Evolutionary conservation across 92 coral and sea anemone genomes (phyloP), one percentile per base, ranked within the genome.

Genomic region (Galaxea fascicularis): DNA sequence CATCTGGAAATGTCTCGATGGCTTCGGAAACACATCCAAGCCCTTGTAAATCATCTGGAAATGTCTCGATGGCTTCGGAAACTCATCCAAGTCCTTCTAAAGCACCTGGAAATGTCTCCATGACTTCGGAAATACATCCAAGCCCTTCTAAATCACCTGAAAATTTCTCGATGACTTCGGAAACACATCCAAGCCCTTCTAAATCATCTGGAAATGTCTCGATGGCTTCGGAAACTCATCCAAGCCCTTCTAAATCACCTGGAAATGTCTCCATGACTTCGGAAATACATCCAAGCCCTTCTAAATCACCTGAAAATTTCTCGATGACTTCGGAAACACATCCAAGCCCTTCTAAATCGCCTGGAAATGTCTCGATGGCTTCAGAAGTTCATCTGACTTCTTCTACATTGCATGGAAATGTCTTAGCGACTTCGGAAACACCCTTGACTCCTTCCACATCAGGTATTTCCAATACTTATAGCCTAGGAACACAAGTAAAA

Each of bases 21-120:
- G n/a, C n/a, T n/a, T n/a, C n/a, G n/a, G n/a, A n/a, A n/a, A n/a
- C n/a, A n/a, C 16, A 47, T 12, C 7, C 10, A 49, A 73, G 45
- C 20, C 77, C 4, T n/a, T n/a, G n/a, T 8, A 27, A 46, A 47
- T 47, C 53, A 41, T 39, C 78, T 24, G 78, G 78, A 47, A 53
- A 21, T 73, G 62, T 21, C 39, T 73, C 63, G n/a, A 47, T 29
- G 49, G 79, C 15, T 12, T 52, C 79, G 26, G 79, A 74, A 74
- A 30, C 49, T 12, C 16, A n/a, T 20, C 20, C n/a, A 49, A 73
- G 22, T 45, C 77, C 7, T 49, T 49, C 54, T 49, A 27, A 46
- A 47, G 20, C 53, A 41, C 63, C 78, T 24, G 78, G 78, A 47
- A 29, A 13, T n/a, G n/a, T n/a, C n/a, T n/a, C n/a, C n/a, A n/a